Percentiles rank a stretch among this genome's conserved stretches.
Evolutionary conservation across 2,888 invertebrate species (phyloP).

Genomic region (Agrotis ipsilon): DNA sequence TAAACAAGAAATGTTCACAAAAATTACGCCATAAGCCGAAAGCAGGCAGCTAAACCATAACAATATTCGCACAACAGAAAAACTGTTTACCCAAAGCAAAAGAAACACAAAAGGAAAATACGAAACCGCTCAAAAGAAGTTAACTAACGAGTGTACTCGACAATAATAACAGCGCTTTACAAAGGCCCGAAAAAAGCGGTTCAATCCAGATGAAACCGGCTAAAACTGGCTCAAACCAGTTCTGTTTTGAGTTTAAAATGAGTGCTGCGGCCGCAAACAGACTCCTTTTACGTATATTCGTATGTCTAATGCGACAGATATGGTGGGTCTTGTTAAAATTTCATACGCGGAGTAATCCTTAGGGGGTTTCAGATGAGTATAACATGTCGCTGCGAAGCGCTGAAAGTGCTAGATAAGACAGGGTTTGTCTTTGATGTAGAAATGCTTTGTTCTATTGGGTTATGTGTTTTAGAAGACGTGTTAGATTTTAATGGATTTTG

Average conservation of each 20-base stretch:
- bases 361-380: constrained; percentile 42
- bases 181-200: constrained; percentile 28
- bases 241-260: constrained; percentile 50
- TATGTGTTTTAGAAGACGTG: constrained; percentile 17
- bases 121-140: constrained; percentile 33
- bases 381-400: constrained; percentile 34
- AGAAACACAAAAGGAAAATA: constrained; percentile 19
- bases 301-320: constrained; percentile 47
- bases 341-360: constrained; percentile 45
- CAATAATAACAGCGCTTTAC: constrained; percentile 42
- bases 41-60: background rate
- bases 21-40: background rate
- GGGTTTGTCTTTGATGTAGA: constrained; percentile 34
- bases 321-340: constrained; percentile 56
- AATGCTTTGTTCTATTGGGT: constrained; percentile 40
- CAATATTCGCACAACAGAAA: constrained; percentile 4
- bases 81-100: constrained; percentile 25
- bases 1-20: background rate
- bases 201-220: constrained; percentile 39
- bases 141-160: constrained; percentile 38
- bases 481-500: constrained; percentile 20
- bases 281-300: constrained; percentile 44
- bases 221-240: constrained; percentile 46
- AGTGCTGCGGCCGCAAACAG: constrained; percentile 24
- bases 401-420: constrained; percentile 43